Conservation (phyloP, 2,797 vertebrate species). For the Notoglanidium macrostoma region DNA sequence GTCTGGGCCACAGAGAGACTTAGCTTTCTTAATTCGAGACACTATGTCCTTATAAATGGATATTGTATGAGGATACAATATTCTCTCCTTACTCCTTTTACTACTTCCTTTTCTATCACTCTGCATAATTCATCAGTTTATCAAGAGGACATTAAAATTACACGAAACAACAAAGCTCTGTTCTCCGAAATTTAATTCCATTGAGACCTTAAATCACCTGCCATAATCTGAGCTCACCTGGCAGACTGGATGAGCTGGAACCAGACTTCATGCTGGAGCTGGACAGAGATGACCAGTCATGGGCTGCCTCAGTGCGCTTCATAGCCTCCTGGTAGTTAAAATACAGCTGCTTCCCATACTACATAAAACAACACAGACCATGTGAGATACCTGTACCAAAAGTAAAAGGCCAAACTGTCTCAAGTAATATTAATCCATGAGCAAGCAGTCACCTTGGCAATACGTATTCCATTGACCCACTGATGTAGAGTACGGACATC, state of each 20-base stretch:
- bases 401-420: neutral
- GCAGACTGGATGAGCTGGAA: slow-evolving; percentile 95
- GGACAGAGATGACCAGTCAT: slow-evolving; percentile 95
- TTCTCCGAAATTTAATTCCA: neutral
- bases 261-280: slow-evolving; percentile 97
- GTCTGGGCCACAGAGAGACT: neutral
- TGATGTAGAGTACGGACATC: slow-evolving; percentile 93
- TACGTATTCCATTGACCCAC: slow-evolving; percentile 96
- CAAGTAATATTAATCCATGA: neutral
- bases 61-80: neutral
- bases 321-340: slow-evolving; percentile 93
- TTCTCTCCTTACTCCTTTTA: neutral
- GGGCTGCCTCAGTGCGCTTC: slow-evolving; percentile 90
- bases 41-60: neutral
- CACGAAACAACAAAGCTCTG: neutral
- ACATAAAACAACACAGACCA: slow-evolving; percentile 54
- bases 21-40: neutral
- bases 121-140: neutral
- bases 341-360: slow-evolving; percentile 97
- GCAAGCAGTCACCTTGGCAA: slow-evolving; percentile 84
- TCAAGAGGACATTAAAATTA: neutral
- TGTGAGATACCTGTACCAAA: neutral
- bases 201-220: neutral
- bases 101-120: neutral
- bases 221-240: slow-evolving; percentile 76